Percentiles rank a stretch among this genome's conserved stretches.
These are phyloP conservation scores for Macrocentrus cingulum DNA, from an alignment of 1,140 invertebrate species.

Conservation along the genomic window DNA sequence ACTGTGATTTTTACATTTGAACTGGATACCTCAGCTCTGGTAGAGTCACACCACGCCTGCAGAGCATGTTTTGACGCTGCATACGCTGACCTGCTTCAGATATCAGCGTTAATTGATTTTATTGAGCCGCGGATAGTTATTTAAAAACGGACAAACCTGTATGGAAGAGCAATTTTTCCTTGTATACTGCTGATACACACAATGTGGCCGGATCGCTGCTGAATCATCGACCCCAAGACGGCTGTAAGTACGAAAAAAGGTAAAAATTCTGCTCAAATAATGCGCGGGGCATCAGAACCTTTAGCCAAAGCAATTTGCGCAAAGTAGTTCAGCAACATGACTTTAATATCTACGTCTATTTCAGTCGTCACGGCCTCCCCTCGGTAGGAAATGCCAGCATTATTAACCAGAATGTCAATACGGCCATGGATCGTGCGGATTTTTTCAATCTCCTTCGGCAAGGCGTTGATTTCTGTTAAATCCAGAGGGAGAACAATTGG, in stretches of 20 bases:
- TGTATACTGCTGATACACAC: constrained; percentile 92
- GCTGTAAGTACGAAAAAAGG: constrained; percentile 60
- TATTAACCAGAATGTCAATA: constrained; percentile 91
- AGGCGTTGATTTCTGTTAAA: constrained; percentile 69
- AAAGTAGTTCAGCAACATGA: constrained; percentile 96
- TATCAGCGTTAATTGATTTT: too few relatives aligned
- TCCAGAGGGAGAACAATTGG: constrained; percentile 79
- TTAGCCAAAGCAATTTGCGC: constrained; percentile 88
- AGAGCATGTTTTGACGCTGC: constrained; percentile 93
- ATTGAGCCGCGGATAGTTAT: too few relatives aligned
- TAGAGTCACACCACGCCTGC: constrained; percentile 83
- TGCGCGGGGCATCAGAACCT: constrained; percentile 63
- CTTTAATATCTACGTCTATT: constrained; percentile 81
- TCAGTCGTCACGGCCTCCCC: constrained; percentile 76
- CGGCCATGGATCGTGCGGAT: constrained; percentile 69
- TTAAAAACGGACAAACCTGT: constrained; percentile 66
- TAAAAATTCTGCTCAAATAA: not conserved
- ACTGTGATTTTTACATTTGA: constrained; percentile 79
- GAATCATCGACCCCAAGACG: constrained; percentile 80
- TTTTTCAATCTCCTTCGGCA: constrained; percentile 67
- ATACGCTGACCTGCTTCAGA: constrained; percentile 85
- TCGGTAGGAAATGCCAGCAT: constrained; percentile 86
- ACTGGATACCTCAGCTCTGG: constrained; percentile 76
- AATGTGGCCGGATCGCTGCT: constrained; percentile 77
- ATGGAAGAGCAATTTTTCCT: constrained; percentile 87